A percentile compares a stretch with the other conserved stretches of the same genome.
Conservation (phyloP, 37 sponge, comb jelly and placozoan species). For the Beroe ovata region DNA sequence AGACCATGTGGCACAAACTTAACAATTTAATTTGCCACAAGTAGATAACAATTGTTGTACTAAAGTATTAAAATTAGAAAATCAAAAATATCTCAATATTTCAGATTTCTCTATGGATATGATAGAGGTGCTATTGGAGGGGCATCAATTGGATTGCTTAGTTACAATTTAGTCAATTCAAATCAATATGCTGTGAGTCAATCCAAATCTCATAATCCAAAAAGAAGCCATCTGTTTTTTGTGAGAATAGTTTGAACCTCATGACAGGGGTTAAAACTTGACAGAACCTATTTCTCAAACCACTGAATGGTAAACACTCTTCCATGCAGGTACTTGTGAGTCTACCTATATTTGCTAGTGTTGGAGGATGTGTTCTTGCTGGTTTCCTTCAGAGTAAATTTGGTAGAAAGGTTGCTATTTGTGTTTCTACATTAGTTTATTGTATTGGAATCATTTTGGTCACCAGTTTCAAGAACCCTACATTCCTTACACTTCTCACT, state of each 20-base stretch:
- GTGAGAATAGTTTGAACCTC: no score
- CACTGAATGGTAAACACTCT: no score
- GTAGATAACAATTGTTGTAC: no score
- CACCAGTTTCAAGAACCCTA: neutral
- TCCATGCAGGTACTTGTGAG: slow-evolving; percentile 32
- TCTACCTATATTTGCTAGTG: slow-evolving; percentile 26
- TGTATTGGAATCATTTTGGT: neutral
- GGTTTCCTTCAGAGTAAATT: slow-evolving; percentile 11
- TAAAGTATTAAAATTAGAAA: no score
- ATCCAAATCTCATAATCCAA: no score
- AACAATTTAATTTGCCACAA: no score
- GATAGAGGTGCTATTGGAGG: slow-evolving; percentile 54
- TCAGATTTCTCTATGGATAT: slow-evolving; percentile 37
- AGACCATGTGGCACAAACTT: no score
- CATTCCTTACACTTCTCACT: neutral
- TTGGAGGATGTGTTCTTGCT: slow-evolving; percentile 21
- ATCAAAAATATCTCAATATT: no score
- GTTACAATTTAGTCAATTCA: neutral
- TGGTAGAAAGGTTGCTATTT: slow-evolving; percentile 18
- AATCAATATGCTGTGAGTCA: slow-evolving; percentile 14
- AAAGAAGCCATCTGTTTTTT: neutral
- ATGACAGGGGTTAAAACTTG: no score
- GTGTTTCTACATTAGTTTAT: neutral
- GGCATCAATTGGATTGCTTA: slow-evolving; percentile 22
- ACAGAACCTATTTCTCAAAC: no score